Conservation (phyloP, 2,113 vertebrate species). For the Anseranas semipalmata region DNA sequence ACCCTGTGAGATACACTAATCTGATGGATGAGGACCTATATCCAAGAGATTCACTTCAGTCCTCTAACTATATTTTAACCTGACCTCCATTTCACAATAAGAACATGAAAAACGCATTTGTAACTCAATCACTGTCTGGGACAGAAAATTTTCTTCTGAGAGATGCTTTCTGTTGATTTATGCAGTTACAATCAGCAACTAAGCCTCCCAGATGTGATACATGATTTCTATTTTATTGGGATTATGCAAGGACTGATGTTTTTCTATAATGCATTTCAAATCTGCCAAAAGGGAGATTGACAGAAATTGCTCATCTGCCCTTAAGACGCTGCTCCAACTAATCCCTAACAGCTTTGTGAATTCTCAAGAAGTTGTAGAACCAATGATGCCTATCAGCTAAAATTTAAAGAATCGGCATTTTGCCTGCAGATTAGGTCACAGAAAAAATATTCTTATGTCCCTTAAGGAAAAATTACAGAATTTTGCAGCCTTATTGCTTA, state of each 20-base stretch:
- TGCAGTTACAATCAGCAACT: neutral
- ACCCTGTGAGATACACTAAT: neutral
- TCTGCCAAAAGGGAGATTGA: neutral
- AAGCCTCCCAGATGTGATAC: neutral
- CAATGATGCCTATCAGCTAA: neutral
- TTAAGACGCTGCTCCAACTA: neutral
- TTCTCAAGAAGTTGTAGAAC: neutral
- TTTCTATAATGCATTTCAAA: neutral
- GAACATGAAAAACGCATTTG: neutral
- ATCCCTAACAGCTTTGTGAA: neutral
- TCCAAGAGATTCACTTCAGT: neutral
- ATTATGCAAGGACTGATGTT: neutral
- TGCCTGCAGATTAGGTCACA: neutral
- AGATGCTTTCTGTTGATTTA: neutral
- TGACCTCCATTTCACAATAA: neutral
- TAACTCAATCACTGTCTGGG: neutral
- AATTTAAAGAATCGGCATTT: neutral
- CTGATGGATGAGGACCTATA: neutral
- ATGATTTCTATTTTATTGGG: neutral
- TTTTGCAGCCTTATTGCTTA: rapidly evolving
- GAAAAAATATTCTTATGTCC: neutral
- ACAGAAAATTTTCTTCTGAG: neutral
- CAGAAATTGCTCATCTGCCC: neutral
- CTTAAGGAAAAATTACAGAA: neutral
- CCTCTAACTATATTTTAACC: neutral